A percentile compares a stretch with the other conserved stretches of the same genome.
Evolutionary conservation across 2,888 invertebrate genomes (phyloP).

Genomic region (Sepioteuthis lessoniana): DNA sequence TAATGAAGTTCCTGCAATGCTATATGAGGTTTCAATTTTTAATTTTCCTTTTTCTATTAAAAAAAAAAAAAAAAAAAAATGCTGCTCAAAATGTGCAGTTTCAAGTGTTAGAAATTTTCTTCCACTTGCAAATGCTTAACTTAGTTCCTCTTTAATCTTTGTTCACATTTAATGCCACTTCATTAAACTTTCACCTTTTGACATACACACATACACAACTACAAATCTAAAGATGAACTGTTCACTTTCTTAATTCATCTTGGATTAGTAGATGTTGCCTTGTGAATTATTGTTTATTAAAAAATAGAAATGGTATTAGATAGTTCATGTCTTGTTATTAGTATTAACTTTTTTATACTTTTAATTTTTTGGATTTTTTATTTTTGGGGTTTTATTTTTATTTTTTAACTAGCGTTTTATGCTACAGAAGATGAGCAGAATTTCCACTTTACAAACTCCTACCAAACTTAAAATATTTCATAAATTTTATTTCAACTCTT

Average conservation of each 20-base stretch:
- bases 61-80: background rate
- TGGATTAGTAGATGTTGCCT: conserved; percentile 43
- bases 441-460: too few relatives aligned
- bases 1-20: conserved; percentile 39
- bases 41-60: background rate
- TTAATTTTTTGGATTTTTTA: background rate
- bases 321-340: background rate
- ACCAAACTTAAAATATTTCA: too few relatives aligned
- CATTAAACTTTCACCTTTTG: conserved; percentile 23
- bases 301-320: conserved; percentile 44
- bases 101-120: background rate
- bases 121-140: background rate
- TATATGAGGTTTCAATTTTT: conserved; percentile 34
- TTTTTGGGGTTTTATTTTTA: background rate
- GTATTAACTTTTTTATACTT: background rate
- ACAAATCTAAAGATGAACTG: background rate
- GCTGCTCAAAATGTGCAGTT: background rate
- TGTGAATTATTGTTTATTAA: conserved; percentile 46
- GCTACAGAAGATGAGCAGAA: too few relatives aligned
- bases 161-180: conserved; percentile 39
- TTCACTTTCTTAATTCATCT: conserved; percentile 23
- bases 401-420: too few relatives aligned
- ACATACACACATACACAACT: background rate
- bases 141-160: background rate
- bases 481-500: too few relatives aligned